Percentiles rank a stretch among this genome's conserved stretches.
These are phyloP conservation scores for Scrobipalpa atriplicella DNA, from an alignment of 2,888 invertebrate species.

Conservation along the genomic window DNA sequence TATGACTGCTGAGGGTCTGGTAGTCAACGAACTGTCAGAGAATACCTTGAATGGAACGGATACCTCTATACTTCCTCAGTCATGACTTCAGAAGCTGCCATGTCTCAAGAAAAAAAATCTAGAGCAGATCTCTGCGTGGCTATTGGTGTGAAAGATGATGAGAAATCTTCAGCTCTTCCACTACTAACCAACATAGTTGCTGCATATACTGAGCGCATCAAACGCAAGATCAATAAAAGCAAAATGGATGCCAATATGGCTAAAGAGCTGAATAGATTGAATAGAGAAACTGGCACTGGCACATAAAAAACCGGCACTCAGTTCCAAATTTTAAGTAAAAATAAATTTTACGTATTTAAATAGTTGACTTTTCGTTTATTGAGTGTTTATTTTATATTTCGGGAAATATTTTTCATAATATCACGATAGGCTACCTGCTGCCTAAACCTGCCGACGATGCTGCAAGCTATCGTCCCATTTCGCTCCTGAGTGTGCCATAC, in stretches of 20 bases:
- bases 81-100: constrained; percentile 74
- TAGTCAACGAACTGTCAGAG: constrained; percentile 86
- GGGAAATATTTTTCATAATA: too few species aligned
- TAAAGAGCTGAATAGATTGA: background rate
- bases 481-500: too few species aligned
- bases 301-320: too few species aligned
- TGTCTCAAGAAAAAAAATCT: constrained; percentile 55
- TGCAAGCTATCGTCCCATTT: too few species aligned
- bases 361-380: too few species aligned
- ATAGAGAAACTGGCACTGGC: background rate
- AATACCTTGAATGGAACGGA: constrained; percentile 88
- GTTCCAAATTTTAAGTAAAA: too few species aligned
- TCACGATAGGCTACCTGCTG: too few species aligned
- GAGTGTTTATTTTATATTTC: too few species aligned
- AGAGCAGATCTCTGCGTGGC: constrained; percentile 63
- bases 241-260: constrained; percentile 45
- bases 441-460: too few species aligned
- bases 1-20: constrained; percentile 62
- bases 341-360: too few species aligned
- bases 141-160: constrained; percentile 79
- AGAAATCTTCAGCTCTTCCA: constrained; percentile 76
- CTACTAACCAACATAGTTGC: constrained; percentile 79
- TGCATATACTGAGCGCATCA: constrained; percentile 77
- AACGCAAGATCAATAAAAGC: constrained; percentile 66
- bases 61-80: constrained; percentile 85